Evolutionary conservation across 1,140 invertebrate species (phyloP).

Genomic region (Drosophila quadrilineata): DNA sequence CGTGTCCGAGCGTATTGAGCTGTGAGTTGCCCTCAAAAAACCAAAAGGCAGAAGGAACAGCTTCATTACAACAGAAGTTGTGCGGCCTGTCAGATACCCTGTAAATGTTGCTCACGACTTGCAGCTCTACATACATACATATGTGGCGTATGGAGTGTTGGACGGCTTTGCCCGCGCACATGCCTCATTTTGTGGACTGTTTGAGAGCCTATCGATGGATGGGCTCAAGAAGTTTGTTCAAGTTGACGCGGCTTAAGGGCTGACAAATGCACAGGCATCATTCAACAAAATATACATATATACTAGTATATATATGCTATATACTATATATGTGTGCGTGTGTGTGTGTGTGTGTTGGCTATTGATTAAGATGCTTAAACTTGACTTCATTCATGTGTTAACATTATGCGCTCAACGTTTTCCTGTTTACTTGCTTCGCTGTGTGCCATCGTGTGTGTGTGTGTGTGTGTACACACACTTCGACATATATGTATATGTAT

Average conservation of each 20-base stretch:
- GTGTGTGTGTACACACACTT: too few relatives aligned
- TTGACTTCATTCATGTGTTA: constrained; percentile 71
- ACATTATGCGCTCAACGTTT: constrained; percentile 25
- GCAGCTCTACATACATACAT: too few relatives aligned
- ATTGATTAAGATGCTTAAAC: constrained; percentile 64
- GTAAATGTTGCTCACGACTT: neutral
- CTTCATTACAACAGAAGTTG: neutral
- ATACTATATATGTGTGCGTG: neutral
- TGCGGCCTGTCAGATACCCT: neutral
- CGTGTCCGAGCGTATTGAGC: constrained; percentile 67
- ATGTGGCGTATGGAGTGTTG: too few relatives aligned
- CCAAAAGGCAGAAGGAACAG: neutral
- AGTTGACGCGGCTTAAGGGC: constrained; percentile 36
- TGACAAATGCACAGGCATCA: constrained; percentile 49
- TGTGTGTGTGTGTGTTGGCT: neutral
- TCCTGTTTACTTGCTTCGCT: constrained; percentile 27
- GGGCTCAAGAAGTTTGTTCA: constrained; percentile 37
- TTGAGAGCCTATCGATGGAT: too few relatives aligned
- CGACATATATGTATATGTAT: neutral
- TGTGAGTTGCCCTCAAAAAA: constrained; percentile 23
- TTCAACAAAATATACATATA: constrained; percentile 17
- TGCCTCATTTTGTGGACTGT: too few relatives aligned
- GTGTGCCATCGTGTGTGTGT: constrained; percentile 14
- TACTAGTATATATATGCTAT: neutral
- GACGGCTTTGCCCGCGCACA: too few relatives aligned